phyloP scores from a whole-genome alignment of 35 echinoderm and acorn worm genomes.

The Apostichopus japonicus region DNA sequence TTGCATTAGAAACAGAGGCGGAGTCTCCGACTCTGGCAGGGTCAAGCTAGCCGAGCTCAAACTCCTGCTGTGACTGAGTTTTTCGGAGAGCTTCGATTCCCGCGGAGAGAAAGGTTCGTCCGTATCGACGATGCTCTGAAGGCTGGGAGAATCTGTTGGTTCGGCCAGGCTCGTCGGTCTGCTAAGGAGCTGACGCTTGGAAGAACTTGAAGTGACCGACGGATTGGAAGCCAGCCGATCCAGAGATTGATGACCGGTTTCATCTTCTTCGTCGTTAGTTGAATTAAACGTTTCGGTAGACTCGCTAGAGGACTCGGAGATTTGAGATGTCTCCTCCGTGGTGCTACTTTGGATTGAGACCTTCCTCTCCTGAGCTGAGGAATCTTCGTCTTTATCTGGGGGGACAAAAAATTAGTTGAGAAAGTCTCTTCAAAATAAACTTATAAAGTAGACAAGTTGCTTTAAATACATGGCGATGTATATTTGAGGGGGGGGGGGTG shows the following conservation, averaged over 20 bases:
- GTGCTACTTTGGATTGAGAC: not conserved
- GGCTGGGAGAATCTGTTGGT: conserved; percentile 31
- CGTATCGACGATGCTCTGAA: conserved; percentile 3
- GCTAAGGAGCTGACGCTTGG: conserved; percentile 1
- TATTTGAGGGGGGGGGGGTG: too few relatives aligned
- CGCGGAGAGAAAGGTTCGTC: conserved; percentile 8
- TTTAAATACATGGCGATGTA: too few relatives aligned
- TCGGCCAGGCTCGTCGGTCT: conserved; percentile 26
- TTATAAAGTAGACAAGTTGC: too few relatives aligned
- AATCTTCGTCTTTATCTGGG: conserved; percentile 20
- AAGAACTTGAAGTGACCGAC: conserved; percentile 32
- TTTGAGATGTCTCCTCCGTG: conserved; percentile 20
- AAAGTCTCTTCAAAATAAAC: too few relatives aligned
- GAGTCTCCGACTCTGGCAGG: conserved; percentile 65
- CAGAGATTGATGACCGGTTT: conserved; percentile 56
- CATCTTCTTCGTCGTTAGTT: conserved; percentile 9
- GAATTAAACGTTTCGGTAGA: conserved; percentile 48
- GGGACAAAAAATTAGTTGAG: too few relatives aligned
- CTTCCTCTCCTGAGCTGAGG: conserved; percentile 39
- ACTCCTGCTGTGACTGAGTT: conserved; percentile 47
- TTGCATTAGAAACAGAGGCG: conserved; percentile 94
- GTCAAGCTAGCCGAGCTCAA: conserved; percentile 64
- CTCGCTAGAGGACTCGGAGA: conserved; percentile 47
- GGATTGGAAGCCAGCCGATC: conserved; percentile 78
- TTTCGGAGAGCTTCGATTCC: conserved; percentile 15